These are phyloP conservation scores for Scaptomyza pallida DNA, from an alignment of 1,140 invertebrate species.

Conservation along the genomic window DNA sequence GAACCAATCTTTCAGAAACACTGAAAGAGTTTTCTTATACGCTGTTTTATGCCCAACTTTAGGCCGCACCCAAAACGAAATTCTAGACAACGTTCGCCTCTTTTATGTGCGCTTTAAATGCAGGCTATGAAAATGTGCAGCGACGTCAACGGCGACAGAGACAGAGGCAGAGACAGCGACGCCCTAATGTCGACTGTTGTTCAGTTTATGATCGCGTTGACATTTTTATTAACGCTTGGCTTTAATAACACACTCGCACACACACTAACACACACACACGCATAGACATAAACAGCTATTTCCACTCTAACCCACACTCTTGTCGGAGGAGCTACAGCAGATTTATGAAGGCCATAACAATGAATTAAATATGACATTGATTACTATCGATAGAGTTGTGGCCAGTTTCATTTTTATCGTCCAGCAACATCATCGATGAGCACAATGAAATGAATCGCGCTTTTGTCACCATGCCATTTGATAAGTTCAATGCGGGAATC, in stretches of 20 bases:
- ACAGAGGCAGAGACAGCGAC: conserved; percentile 11
- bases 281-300: not conserved
- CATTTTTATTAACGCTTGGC: conserved; percentile 76
- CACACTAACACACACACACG: conserved; percentile 22
- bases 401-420: conserved; percentile 58
- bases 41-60: not conserved
- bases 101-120: conserved; percentile 76
- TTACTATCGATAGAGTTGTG: conserved; percentile 77
- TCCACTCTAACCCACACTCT: not conserved
- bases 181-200: conserved; percentile 66
- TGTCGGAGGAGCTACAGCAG: conserved; percentile 39
- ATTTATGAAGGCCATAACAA: conserved; percentile 81
- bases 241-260: conserved; percentile 54
- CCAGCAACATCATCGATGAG: conserved; percentile 48
- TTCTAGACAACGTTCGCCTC: conserved; percentile 38
- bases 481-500: conserved; percentile 41
- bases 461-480: conserved; percentile 41
- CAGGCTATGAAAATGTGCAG: conserved; percentile 52
- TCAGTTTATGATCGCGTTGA: conserved; percentile 76
- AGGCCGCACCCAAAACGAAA: conserved; percentile 33
- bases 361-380: conserved; percentile 82
- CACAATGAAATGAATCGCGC: conserved; percentile 53
- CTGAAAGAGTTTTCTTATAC: not conserved
- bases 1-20: not conserved
- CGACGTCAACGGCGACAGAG: not conserved